phyloP scores from a whole-genome alignment of 2,113 vertebrate species.

The Oryzias woworae region DNA sequence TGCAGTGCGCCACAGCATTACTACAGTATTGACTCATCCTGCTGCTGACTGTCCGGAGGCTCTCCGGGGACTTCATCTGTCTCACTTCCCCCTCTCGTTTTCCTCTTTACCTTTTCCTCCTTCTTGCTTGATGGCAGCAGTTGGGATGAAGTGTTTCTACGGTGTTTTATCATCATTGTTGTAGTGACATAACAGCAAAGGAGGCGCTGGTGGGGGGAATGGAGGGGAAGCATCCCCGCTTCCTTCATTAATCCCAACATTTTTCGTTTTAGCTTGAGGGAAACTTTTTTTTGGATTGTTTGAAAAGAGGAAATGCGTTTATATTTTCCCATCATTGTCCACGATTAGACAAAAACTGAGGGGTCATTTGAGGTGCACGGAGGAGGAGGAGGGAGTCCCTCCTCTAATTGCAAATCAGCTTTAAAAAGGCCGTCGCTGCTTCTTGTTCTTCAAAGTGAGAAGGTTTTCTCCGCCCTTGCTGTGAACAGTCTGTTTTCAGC shows the following conservation, averaged over 20 bases:
- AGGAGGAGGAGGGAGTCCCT: slow-evolving; percentile 46
- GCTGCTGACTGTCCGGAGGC: slow-evolving; percentile 30
- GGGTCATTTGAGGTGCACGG: slow-evolving; percentile 54
- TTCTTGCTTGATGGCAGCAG: neutral
- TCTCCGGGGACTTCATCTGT: slow-evolving; percentile 20
- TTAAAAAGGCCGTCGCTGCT: slow-evolving; percentile 58
- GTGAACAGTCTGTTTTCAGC: slow-evolving; percentile 68
- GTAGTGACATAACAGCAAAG: slow-evolving; percentile 10
- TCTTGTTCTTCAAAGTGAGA: slow-evolving; percentile 70
- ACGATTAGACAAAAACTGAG: slow-evolving; percentile 38
- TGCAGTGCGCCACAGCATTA: slow-evolving; percentile 58
- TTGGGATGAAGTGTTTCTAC: slow-evolving; percentile 9
- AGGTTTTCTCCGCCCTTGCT: slow-evolving; percentile 61
- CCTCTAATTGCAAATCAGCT: slow-evolving; percentile 63
- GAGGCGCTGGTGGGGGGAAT: neutral
- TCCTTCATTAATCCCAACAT: too few relatives aligned
- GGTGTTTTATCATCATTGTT: slow-evolving; percentile 31
- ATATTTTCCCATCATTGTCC: slow-evolving; percentile 27
- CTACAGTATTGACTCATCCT: slow-evolving; percentile 52
- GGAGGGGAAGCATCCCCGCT: too few relatives aligned
- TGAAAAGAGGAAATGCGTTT: neutral
- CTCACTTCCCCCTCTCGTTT: slow-evolving; percentile 23
- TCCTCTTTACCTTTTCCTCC: slow-evolving; percentile 26
- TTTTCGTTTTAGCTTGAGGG: too few relatives aligned
- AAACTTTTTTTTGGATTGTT: too few relatives aligned